Conservation (phyloP, 2,113 vertebrate species). For the Orthonyx spaldingii region DNA sequence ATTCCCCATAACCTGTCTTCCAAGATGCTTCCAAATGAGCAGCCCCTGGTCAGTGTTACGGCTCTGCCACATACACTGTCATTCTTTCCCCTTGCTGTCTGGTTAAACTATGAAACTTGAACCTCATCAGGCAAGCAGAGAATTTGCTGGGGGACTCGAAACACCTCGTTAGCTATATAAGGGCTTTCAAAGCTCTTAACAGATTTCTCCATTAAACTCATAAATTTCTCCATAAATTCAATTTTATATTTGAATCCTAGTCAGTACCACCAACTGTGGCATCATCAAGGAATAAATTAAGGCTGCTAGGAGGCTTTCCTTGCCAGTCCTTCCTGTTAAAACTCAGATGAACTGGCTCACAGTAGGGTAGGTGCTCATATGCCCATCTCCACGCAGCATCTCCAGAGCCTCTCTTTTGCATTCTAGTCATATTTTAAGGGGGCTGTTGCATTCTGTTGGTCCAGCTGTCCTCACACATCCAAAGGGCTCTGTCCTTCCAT, state of each 20-base stretch:
- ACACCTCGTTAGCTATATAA: slow-evolving; percentile 61
- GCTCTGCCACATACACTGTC: slow-evolving; percentile 41
- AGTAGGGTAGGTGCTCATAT: neutral
- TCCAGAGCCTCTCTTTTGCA: neutral
- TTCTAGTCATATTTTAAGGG: neutral
- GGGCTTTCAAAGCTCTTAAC: slow-evolving; percentile 58
- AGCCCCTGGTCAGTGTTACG: neutral
- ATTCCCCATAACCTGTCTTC: slow-evolving; percentile 53
- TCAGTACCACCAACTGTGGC: slow-evolving; percentile 43
- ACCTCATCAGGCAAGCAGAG: slow-evolving; percentile 50
- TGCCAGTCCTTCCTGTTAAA: neutral
- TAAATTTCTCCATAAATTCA: slow-evolving; percentile 62
- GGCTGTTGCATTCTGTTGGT: neutral
- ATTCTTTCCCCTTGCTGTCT: slow-evolving; percentile 68
- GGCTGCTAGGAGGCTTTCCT: neutral
- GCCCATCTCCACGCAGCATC: neutral
- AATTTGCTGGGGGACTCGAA: slow-evolving; percentile 66
- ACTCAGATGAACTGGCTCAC: neutral
- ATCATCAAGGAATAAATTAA: slow-evolving; percentile 49
- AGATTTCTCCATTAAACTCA: slow-evolving; percentile 58
- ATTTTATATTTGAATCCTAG: slow-evolving; percentile 52
- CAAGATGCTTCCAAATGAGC: slow-evolving; percentile 53
- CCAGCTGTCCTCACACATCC: neutral
- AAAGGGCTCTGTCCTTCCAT: neutral
- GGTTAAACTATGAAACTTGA: slow-evolving; percentile 60